Conservation (phyloP, 2,113 vertebrate genomes). For the Corythaixoides concolor region DNA sequence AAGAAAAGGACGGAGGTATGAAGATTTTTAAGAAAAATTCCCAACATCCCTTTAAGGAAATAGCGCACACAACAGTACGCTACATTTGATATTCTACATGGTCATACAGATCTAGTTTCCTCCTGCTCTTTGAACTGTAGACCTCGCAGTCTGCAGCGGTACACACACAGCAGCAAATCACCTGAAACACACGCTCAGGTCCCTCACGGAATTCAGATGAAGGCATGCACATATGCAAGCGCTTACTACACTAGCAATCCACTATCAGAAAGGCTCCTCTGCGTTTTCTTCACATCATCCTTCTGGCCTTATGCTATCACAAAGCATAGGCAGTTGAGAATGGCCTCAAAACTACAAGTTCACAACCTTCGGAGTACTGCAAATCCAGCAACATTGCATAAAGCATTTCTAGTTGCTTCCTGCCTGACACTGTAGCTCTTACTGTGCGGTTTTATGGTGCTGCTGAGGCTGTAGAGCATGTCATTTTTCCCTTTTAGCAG, state of each 20-base stretch:
- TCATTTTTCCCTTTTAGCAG: not conserved
- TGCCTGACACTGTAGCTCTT: not conserved
- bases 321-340: not conserved
- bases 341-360: not conserved
- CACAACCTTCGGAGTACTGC: not conserved
- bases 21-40: not conserved
- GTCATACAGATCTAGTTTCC: not conserved
- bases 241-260: not conserved
- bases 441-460: not conserved
- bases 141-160: not conserved
- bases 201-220: not conserved
- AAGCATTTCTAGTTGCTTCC: not conserved
- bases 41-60: not conserved
- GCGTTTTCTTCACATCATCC: not conserved
- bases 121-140: not conserved
- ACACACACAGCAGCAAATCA: not conserved
- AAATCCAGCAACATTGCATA: not conserved
- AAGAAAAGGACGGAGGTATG: not conserved
- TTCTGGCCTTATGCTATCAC: not conserved
- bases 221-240: not conserved
- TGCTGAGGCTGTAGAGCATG: not conserved
- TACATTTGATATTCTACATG: not conserved
- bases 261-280: not conserved
- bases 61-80: not conserved
- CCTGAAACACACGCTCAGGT: not conserved